phyloP scores from a whole-genome alignment of 2,888 invertebrate genomes.

The Aleiodes alternator region DNA sequence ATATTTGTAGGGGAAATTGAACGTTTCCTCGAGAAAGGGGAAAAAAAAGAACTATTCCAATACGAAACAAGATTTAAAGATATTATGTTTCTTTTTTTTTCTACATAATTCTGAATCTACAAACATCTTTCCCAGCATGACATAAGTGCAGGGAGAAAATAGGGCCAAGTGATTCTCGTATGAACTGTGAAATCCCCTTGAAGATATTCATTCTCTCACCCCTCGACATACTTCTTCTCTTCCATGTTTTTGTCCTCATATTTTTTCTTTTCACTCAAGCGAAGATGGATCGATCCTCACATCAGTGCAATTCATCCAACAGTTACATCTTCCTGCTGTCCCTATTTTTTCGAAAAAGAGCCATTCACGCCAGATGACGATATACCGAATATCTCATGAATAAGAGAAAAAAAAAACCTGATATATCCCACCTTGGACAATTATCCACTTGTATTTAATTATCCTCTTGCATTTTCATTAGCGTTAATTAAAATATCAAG shows the following conservation, averaged over 20 bases:
- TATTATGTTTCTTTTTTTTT: background rate
- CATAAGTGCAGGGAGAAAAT: constrained; percentile 13
- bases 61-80: too few relatives aligned
- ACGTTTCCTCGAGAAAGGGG: too few relatives aligned
- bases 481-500: constrained; percentile 1
- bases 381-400: background rate
- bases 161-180: constrained; percentile 44
- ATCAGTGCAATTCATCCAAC: background rate
- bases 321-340: background rate
- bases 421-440: constrained; percentile 20
- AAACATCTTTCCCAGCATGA: constrained; percentile 3
- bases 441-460: constrained; percentile 6
- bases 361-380: background rate
- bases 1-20: background rate
- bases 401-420: background rate
- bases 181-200: constrained; percentile 17
- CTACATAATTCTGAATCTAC: background rate
- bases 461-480: background rate
- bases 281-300: constrained; percentile 15
- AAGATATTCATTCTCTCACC: constrained; percentile 9
- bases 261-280: background rate
- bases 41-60: too few relatives aligned
- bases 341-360: background rate
- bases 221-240: constrained; percentile 34
- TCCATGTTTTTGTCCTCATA: background rate